Conservation (phyloP, 2,113 vertebrate genomes). For the Mandrillus leucophaeus region DNA sequence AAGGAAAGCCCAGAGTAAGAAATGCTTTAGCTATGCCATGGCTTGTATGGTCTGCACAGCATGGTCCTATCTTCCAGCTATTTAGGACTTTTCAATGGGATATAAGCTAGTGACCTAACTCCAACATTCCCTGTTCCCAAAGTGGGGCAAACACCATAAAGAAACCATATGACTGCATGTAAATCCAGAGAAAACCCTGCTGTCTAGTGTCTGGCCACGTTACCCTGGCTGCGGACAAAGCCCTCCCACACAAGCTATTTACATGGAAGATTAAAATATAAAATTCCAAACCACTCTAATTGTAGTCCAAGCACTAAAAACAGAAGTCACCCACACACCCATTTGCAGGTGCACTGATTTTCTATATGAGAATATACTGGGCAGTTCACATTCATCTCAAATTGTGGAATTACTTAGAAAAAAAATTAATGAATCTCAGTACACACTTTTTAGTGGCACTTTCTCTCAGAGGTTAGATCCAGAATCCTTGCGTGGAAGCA, state of each 20-base stretch:
- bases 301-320: neutral
- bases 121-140: neutral
- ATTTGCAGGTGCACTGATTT: conserved; percentile 57
- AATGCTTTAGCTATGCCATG: neutral
- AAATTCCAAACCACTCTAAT: neutral
- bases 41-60: fast-evolving
- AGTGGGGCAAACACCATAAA: neutral
- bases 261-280: neutral
- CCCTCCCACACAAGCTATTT: neutral
- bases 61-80: fast-evolving
- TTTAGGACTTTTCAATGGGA: fast-evolving
- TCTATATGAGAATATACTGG: neutral
- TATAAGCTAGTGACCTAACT: neutral
- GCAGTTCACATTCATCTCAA: neutral
- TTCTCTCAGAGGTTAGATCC: conserved; percentile 12
- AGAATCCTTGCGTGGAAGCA: neutral
- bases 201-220: neutral
- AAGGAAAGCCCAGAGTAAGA: neutral
- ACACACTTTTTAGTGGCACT: neutral
- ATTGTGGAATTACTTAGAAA: neutral
- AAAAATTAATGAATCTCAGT: neutral
- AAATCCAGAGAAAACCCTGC: neutral
- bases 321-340: conserved; percentile 22
- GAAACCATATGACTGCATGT: neutral
- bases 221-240: neutral